phyloP scores from a whole-genome alignment of 1,140 invertebrate species.

The Branchinecta lynchi region DNA sequence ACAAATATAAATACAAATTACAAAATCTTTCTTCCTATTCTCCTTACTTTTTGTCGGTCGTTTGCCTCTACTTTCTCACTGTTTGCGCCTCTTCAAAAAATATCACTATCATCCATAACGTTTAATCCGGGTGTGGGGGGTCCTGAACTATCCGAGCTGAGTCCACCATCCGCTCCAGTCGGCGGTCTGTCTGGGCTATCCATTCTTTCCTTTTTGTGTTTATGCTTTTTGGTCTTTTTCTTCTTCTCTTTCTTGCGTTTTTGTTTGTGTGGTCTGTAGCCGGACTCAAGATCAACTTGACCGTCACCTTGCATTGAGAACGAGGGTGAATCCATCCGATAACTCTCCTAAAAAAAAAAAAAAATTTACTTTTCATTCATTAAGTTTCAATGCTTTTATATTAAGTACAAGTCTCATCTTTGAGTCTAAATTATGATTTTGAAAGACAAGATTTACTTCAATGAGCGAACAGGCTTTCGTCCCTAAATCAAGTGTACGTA shows the following conservation, averaged over 20 bases:
- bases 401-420: background rate
- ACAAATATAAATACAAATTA: too few relatives aligned
- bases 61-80: too few relatives aligned
- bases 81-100: too few relatives aligned
- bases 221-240: conserved; percentile 47
- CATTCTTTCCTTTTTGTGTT: conserved; percentile 28
- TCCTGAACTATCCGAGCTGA: conserved; percentile 44
- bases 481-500: too few relatives aligned
- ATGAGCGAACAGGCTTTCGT: too few relatives aligned
- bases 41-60: too few relatives aligned
- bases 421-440: background rate
- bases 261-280: conserved; percentile 31
- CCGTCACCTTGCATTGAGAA: too few relatives aligned
- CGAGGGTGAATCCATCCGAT: too few relatives aligned
- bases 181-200: conserved; percentile 31
- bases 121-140: conserved; percentile 22
- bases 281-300: background rate
- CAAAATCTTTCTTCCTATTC: too few relatives aligned
- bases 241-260: conserved; percentile 70
- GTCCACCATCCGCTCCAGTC: conserved; percentile 35
- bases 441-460: too few relatives aligned
- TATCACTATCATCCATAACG: background rate
- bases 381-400: conserved; percentile 4
- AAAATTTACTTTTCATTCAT: too few relatives aligned
- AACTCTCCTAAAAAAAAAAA: too few relatives aligned